Evolutionary conservation across 2,888 invertebrate genomes (phyloP).

Genomic region (Drosophila demipolita): DNA sequence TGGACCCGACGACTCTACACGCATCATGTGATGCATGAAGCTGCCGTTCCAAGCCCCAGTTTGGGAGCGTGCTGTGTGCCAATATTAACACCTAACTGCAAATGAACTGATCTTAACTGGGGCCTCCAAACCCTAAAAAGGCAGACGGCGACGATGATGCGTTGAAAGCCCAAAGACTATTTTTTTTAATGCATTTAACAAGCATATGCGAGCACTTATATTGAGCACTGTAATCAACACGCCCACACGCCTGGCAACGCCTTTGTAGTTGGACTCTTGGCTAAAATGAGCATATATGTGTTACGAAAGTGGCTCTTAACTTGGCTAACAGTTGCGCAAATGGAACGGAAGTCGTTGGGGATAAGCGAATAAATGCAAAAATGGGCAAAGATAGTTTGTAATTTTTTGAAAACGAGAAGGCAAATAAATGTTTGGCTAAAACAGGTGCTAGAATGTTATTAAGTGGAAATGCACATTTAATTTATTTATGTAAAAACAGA

Average conservation of each 20-base stretch:
- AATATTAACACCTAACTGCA: slow-evolving; percentile 73
- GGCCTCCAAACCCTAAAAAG: slow-evolving; percentile 18
- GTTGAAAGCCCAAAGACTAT: slow-evolving; percentile 52
- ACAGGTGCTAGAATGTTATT: background rate
- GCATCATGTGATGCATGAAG: slow-evolving; percentile 45
- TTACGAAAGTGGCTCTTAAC: slow-evolving; percentile 48
- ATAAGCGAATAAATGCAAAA: slow-evolving; percentile 18
- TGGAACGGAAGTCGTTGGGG: slow-evolving; percentile 64
- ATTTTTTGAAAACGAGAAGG: background rate
- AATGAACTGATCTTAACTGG: slow-evolving; percentile 46
- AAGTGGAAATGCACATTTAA: background rate
- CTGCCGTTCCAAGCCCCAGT: slow-evolving; percentile 50
- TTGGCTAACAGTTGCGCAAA: slow-evolving; percentile 69
- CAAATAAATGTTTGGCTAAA: background rate
- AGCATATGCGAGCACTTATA: slow-evolving; percentile 44
- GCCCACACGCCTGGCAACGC: slow-evolving; percentile 62
- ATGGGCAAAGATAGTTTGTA: background rate
- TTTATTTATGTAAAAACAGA: background rate
- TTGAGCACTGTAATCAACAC: slow-evolving; percentile 66
- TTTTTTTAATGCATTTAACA: slow-evolving; percentile 70
- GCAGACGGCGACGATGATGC: slow-evolving; percentile 37
- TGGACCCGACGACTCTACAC: slow-evolving; percentile 36
- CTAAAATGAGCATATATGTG: slow-evolving; percentile 19
- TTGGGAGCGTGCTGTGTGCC: slow-evolving; percentile 55
- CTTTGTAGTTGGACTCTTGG: slow-evolving; percentile 25